phyloP scores from a whole-genome alignment of 2,888 invertebrate species.

The Euspilapteryx auroguttella region DNA sequence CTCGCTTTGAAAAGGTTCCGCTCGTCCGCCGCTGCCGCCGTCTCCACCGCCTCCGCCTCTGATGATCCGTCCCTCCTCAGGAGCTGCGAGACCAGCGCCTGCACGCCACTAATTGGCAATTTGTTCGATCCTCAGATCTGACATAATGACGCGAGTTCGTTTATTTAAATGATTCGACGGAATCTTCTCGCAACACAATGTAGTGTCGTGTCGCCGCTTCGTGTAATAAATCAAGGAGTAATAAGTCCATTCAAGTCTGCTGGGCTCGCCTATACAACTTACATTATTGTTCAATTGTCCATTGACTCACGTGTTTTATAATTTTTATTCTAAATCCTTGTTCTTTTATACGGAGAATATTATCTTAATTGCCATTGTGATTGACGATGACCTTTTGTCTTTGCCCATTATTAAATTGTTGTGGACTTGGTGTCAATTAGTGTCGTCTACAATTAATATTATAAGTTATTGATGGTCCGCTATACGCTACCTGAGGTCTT shows the following conservation, averaged over 20 bases:
- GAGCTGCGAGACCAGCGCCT: slow-evolving; percentile 21
- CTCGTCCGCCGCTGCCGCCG: no score
- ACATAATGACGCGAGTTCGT: slow-evolving; percentile 58
- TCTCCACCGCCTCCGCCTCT: slow-evolving; percentile 11
- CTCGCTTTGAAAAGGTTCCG: no score
- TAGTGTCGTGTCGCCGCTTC: slow-evolving; percentile 12
- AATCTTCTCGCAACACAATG: slow-evolving; percentile 34
- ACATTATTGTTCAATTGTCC: no score
- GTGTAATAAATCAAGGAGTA: slow-evolving; percentile 25
- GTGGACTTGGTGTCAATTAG: slow-evolving; percentile 1
- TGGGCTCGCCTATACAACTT: no score
- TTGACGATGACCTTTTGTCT: background rate
- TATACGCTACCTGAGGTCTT: no score
- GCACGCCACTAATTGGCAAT: slow-evolving; percentile 54
- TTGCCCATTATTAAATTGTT: slow-evolving; percentile 2
- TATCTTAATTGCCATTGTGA: slow-evolving; percentile 1
- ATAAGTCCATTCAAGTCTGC: slow-evolving; percentile 19
- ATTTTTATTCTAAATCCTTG: slow-evolving; percentile 11
- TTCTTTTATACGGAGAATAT: slow-evolving; percentile 1
- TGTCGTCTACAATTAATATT: no score
- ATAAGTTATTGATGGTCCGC: no score
- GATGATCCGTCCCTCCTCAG: slow-evolving; percentile 12
- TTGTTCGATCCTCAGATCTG: slow-evolving; percentile 59
- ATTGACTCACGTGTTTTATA: slow-evolving; percentile 10
- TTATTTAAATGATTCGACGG: slow-evolving; percentile 59